Percentiles rank a stretch among this genome's conserved stretches.
Conservation (phyloP, 2,888 invertebrate genomes). For the Heterodera filipjevi region DNA sequence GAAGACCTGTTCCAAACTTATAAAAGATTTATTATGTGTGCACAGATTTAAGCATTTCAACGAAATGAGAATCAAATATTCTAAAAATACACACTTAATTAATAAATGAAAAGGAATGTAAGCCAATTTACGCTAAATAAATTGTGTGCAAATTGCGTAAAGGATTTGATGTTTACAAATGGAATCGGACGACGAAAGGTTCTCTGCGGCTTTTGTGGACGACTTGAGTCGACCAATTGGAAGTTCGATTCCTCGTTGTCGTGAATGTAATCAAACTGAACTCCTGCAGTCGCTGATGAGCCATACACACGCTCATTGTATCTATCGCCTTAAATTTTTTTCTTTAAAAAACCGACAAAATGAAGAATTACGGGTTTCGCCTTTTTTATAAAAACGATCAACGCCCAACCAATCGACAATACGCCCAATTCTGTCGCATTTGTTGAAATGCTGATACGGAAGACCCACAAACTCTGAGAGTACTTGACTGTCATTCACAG, state of each 20-base stretch:
- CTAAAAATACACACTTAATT: too few species aligned
- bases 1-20: too few species aligned
- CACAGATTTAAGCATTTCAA: too few species aligned
- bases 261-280: constrained; percentile 96
- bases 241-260: constrained; percentile 98
- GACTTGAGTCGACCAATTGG: constrained; percentile 75
- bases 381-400: constrained; percentile 79
- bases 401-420: constrained; percentile 94
- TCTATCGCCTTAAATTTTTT: constrained; percentile 39
- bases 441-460: constrained; percentile 98
- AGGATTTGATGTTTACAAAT: too few species aligned
- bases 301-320: constrained; percentile 64
- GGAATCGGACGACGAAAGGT: constrained; percentile 43
- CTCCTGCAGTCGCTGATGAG: constrained; percentile 71
- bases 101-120: too few species aligned
- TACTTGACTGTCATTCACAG: constrained; percentile 68
- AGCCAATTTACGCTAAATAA: too few species aligned
- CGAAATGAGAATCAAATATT: too few species aligned
- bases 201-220: constrained; percentile 45
- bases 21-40: too few species aligned
- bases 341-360: neutral
- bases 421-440: constrained; percentile 95
- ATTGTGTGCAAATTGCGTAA: too few species aligned
- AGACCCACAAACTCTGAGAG: constrained; percentile 74
- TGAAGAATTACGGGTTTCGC: constrained; percentile 77